Conservation (phyloP, 2,888 invertebrate species). For the Chalcosyrphus nemorum region DNA sequence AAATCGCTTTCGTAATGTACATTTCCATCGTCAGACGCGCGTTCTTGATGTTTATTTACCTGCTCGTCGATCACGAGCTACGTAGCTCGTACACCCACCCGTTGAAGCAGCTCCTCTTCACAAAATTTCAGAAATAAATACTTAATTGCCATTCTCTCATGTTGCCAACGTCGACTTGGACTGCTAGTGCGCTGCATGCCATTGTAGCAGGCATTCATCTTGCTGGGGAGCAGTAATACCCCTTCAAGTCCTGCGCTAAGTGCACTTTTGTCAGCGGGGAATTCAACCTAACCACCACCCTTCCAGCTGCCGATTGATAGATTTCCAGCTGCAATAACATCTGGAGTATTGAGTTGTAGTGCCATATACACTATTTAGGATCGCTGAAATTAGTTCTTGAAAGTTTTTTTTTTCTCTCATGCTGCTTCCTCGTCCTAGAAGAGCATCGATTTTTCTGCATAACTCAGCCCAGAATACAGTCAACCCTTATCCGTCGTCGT, state of each 20-base stretch:
- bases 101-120: not conserved
- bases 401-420: not conserved
- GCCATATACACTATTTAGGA: conserved; percentile 16
- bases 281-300: conserved; percentile 17
- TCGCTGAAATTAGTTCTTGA: conserved; percentile 32
- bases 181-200: not conserved
- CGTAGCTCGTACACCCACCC: conserved; percentile 15
- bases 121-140: conserved; percentile 54
- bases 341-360: conserved; percentile 16
- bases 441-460: conserved; percentile 16
- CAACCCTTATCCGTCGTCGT: conserved; percentile 46
- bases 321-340: conserved; percentile 63
- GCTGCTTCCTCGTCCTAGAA: not conserved
- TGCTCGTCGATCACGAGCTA: conserved; percentile 61
- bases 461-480: not conserved
- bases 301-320: conserved; percentile 53
- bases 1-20: conserved; percentile 41
- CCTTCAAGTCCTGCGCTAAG: conserved; percentile 25
- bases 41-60: conserved; percentile 66
- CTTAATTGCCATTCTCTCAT: conserved; percentile 53
- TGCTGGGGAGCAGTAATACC: not conserved
- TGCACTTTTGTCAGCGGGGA: conserved; percentile 41
- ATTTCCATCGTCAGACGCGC: conserved; percentile 59
- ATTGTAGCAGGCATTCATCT: not conserved
- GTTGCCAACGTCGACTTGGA: not conserved